These are phyloP conservation scores for Philaethria dido DNA, from an alignment of 2,888 invertebrate genomes.

Conservation along the genomic window DNA sequence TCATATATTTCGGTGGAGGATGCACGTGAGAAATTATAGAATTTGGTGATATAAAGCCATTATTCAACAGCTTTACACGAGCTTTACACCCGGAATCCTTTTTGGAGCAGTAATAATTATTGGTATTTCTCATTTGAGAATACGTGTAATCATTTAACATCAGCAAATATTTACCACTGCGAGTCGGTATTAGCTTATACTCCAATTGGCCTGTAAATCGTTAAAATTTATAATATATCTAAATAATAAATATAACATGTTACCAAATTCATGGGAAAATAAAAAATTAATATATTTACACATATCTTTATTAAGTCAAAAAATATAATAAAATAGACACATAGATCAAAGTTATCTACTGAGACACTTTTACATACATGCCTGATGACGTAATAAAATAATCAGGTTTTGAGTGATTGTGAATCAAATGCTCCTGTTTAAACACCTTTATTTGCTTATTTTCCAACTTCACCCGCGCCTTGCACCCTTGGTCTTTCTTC, in stretches of 20 bases:
- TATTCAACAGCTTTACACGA: slow-evolving; percentile 42
- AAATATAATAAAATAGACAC: not conserved
- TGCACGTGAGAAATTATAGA: slow-evolving; percentile 38
- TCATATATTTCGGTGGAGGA: slow-evolving; percentile 43
- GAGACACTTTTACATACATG: slow-evolving; percentile 24
- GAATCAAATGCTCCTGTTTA: slow-evolving; percentile 23
- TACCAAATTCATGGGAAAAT: not conserved
- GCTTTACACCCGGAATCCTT: slow-evolving; percentile 52
- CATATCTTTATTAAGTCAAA: not conserved
- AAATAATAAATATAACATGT: not conserved
- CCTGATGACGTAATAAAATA: slow-evolving; percentile 26
- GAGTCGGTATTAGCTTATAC: slow-evolving; percentile 46
- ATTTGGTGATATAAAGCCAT: slow-evolving; percentile 32
- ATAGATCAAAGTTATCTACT: not conserved
- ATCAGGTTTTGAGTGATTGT: slow-evolving; percentile 31
- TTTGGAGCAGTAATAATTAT: slow-evolving; percentile 47
- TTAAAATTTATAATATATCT: not conserved
- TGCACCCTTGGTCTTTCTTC: slow-evolving; percentile 29
- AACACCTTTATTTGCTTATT: slow-evolving; percentile 18
- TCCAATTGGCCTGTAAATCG: slow-evolving; percentile 34
- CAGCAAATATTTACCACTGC: slow-evolving; percentile 49
- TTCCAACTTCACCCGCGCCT: slow-evolving; percentile 31
- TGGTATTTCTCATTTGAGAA: slow-evolving; percentile 44
- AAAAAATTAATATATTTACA: not conserved
- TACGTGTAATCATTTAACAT: slow-evolving; percentile 55